Evolutionary conservation across 2,797 vertebrate genomes (phyloP), one percentile per base, ranked within the genome.

Genomic region (Ambastaia sidthimunki): DNA sequence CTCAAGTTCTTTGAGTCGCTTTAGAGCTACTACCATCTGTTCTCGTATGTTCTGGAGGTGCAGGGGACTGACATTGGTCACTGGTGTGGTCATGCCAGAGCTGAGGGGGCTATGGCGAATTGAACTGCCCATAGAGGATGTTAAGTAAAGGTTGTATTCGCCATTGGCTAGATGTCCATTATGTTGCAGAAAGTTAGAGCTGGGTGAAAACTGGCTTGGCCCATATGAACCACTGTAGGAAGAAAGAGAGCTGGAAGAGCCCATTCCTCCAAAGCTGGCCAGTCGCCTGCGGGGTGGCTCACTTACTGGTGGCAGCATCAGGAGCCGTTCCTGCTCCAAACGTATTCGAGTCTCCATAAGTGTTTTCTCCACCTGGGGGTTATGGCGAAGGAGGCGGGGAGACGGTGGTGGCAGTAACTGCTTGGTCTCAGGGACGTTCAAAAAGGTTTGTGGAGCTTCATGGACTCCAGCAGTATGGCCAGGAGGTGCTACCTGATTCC

Each of bases 11-110:
- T 98, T 99, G 31, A 99, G 93, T 82, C 93, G 94, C 87, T 94
- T 96, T 10, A 99, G 93, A 6, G 97, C 98, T 60, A 98, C 88
- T 0, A 98, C 96, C 98, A 99, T 99, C 92, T 99, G 98, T 88
- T 99, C 97, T 0, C 98, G 93, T 87, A 99, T 98, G 78, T 99
- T 96, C 18, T 99, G 97, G 83, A 99, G 94, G 83, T 99, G 98
- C 74, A 96, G 75, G 0, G 97, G 97, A 88, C 97, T 99, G 85
- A 99, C 95, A 0, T 96, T 98, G 28, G 96, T 98, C 73, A 98
- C 95, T 0, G 98, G 97, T 0, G 98, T 99, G 50, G 95, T 94
- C 92, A 98, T 89, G 81, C 98, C 98, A 0, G 97, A 99, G 92
- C 97, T 98, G 90, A 98, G 88, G 6, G 98, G 97, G 87, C 98